Conservation (phyloP, 2,113 vertebrate genomes). For the Macrotis lagotis region DNA sequence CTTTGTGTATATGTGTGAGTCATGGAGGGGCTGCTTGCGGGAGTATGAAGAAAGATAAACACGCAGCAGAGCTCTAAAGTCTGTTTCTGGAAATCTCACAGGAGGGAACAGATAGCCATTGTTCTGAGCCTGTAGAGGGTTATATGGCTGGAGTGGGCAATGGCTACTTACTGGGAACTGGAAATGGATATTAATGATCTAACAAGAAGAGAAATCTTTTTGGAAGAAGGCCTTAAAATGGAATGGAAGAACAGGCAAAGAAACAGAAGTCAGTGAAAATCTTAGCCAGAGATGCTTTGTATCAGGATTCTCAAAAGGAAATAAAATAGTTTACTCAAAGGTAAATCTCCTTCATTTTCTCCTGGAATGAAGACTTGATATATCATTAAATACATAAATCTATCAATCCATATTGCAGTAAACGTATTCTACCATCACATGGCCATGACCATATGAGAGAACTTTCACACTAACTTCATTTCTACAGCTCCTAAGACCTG, state of each 20-base stretch:
- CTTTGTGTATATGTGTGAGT: conserved; percentile 81
- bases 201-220: conserved; percentile 2
- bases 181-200: conserved; percentile 72
- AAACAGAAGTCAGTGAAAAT: conserved; percentile 40
- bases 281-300: conserved; percentile 8
- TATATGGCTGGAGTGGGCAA: conserved; percentile 69
- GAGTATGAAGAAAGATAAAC: conserved; percentile 85
- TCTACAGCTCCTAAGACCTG: not conserved
- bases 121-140: conserved; percentile 78
- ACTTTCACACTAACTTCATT: not conserved
- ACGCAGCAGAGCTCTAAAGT: conserved; percentile 82
- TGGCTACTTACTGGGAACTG: conserved; percentile 66
- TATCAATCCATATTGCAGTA: not conserved
- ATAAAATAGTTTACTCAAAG: conserved; percentile 50
- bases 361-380: conserved; percentile 10
- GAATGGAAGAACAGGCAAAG: not conserved
- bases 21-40: conserved; percentile 80
- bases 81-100: conserved; percentile 84
- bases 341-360: conserved; percentile 39
- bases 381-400: not conserved
- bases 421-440: not conserved
- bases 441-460: too few species aligned
- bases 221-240: not conserved
- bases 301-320: conserved; percentile 67
- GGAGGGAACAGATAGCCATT: conserved; percentile 84